Percentiles rank a stretch among this genome's conserved stretches.
Evolutionary conservation across 2,888 invertebrate genomes (phyloP).

Genomic region (Lasioglossum malachurum): DNA sequence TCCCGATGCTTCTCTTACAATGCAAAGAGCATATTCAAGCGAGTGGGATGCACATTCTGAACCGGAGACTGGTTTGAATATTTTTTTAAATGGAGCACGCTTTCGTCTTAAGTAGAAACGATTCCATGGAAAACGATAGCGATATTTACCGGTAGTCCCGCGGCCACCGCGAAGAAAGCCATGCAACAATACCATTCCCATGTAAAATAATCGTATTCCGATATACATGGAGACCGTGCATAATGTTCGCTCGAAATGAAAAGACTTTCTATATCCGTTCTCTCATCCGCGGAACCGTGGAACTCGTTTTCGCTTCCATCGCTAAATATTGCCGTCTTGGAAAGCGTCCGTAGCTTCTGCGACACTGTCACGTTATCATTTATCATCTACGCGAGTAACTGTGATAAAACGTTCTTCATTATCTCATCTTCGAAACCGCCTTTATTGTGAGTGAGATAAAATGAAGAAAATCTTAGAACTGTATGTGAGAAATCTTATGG

Average conservation of each 20-base stretch:
- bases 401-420: neutral
- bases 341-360: neutral
- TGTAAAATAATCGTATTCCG: constrained; percentile 56
- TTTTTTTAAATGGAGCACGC: neutral
- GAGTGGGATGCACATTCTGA: neutral
- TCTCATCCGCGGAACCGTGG: neutral
- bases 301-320: constrained; percentile 6
- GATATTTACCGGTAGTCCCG: constrained; percentile 23
- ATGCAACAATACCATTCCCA: constrained; percentile 45
- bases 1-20: neutral
- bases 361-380: neutral
- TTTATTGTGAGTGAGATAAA: too few relatives aligned
- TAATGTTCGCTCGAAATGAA: constrained; percentile 43
- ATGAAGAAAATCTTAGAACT: too few relatives aligned
- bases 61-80: neutral
- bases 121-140: constrained; percentile 14
- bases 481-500: neutral
- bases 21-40: neutral
- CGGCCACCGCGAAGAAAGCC: constrained; percentile 16
- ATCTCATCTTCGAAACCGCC: too few relatives aligned
- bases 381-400: neutral
- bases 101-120: constrained; percentile 8
- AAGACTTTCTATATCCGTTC: constrained; percentile 23
- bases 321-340: constrained; percentile 13
- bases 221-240: constrained; percentile 22